These are phyloP conservation scores for Muschampia staudingeri DNA, from an alignment of 2,888 invertebrate species.

Conservation along the genomic window DNA sequence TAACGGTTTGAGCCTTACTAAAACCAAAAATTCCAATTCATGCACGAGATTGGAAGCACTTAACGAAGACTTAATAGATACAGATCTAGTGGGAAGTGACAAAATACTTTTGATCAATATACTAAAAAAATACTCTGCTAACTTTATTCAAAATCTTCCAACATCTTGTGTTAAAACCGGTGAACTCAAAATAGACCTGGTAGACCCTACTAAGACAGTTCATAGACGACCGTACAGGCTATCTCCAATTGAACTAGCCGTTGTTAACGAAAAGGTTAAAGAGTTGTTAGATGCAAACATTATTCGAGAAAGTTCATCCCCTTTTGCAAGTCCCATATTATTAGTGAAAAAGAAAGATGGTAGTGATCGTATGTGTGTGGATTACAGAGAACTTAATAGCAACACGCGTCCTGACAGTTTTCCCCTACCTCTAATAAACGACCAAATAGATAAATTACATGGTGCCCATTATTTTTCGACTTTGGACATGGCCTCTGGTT, in stretches of 20 bases:
- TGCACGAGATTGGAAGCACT: not conserved
- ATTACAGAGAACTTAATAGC: constrained; percentile 24
- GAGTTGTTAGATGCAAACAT: constrained; percentile 14
- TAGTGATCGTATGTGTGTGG: constrained; percentile 17
- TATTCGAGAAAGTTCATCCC: constrained; percentile 12
- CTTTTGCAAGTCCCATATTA: constrained; percentile 10
- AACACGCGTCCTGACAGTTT: constrained; percentile 16
- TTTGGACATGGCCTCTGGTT: constrained; percentile 2
- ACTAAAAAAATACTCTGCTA: not conserved
- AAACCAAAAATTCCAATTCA: not conserved
- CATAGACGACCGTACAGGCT: constrained; percentile 54
- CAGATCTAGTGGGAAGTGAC: not conserved
- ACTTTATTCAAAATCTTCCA: not conserved
- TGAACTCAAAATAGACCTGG: constrained; percentile 52
- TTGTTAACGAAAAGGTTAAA: constrained; percentile 22
- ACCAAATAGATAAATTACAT: constrained; percentile 23
- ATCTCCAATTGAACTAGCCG: constrained; percentile 24
- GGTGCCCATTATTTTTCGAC: not conserved
- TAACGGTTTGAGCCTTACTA: not conserved
- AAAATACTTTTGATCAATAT: not conserved
- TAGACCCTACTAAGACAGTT: constrained; percentile 49
- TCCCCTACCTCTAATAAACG: not conserved
- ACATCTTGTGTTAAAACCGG: constrained; percentile 27
- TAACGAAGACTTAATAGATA: not conserved
- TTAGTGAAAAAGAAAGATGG: constrained; percentile 24